Base-by-base conservation (phyloP, 2,113 vertebrate species). In the Stigmatopora argus region DNA sequence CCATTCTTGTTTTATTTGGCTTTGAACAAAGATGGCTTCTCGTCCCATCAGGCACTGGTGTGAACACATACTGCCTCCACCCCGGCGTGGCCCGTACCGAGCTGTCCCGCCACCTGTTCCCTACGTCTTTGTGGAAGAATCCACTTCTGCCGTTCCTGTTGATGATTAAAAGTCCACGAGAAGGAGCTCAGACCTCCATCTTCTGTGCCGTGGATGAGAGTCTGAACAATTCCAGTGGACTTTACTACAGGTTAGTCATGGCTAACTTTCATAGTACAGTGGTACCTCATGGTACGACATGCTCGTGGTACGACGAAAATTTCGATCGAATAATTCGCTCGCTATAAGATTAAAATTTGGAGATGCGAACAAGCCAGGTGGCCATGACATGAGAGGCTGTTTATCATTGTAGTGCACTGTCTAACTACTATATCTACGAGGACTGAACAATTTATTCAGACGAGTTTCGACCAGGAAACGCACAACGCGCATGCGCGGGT, bases 1-100 rank as follows among this genome's bases (percentile, higher is more conserved):
- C n/a, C 17, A 21, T 3, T 19, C 11, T 4, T 23, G 49, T 65
- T 51, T n/a, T 38, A 52, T 65, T 15, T 65, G 53, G 46, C 26
- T 47, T 46, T n/a, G 26, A 64, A 48, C 56, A 51, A 18, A 67
- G 48, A 65, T 66, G 52, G 4, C 26, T 58, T 53, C 14, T 46
- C 51, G 15, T 68, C 64, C 49, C 23, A 45, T 46, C 21, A 92
- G 90, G 71, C 38, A 89, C 83, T 1, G 86, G 89, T 4, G 85
- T 91, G 68, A 90, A 85, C 0, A 84, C 78, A 9, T 90, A 90
- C 75, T 78, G 87, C 23, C 87, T 92, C 19, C 90, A 92, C 47
- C 90, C 91, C 0, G 91, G 91, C n/a, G 71, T 90, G 8, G 87
- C 91, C 64, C 71, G 56, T 58, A 92, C 89, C 6, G 89, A 92